Percentiles rank a stretch among this genome's conserved stretches.
Conservation (phyloP, 2,797 vertebrate species). For the Lithobates sylvaticus region DNA sequence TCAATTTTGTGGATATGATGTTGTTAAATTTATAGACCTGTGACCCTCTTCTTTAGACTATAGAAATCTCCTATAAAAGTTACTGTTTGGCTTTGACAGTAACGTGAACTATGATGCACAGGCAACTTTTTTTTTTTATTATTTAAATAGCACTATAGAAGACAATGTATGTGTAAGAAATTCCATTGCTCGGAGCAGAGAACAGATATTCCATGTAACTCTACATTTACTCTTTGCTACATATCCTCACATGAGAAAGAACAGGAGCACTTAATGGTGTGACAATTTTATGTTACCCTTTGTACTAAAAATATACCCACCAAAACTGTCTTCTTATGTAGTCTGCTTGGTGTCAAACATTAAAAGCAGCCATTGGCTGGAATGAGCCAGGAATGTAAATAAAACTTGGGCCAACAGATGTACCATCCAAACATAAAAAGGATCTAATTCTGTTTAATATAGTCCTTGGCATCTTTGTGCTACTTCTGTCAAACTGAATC, state of each 20-base stretch:
- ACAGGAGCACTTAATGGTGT: slow-evolving; percentile 59
- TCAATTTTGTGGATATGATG: too few relatives aligned
- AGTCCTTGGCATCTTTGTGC: slow-evolving; percentile 78
- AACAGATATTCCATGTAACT: slow-evolving; percentile 44
- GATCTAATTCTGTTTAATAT: slow-evolving; percentile 79
- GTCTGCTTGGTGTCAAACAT: slow-evolving; percentile 61
- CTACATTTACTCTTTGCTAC: slow-evolving; percentile 31
- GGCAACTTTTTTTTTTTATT: too few relatives aligned
- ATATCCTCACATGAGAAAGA: slow-evolving; percentile 51
- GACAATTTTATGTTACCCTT: slow-evolving; percentile 63
- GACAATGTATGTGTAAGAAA: background rate
- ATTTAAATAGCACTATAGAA: background rate
- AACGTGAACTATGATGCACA: too few relatives aligned
- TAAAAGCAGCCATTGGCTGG: slow-evolving; percentile 67
- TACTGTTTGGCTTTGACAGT: too few relatives aligned
- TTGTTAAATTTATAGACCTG: too few relatives aligned
- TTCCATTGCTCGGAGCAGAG: slow-evolving; percentile 26
- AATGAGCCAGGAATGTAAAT: slow-evolving; percentile 69
- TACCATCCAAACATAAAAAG: slow-evolving; percentile 72
- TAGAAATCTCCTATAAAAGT: too few relatives aligned
- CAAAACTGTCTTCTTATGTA: slow-evolving; percentile 57
- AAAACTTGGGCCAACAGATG: slow-evolving; percentile 75
- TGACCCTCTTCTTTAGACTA: too few relatives aligned
- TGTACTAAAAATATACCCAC: slow-evolving; percentile 61
- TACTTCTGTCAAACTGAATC: slow-evolving; percentile 84